Percentiles rank a stretch among this genome's conserved stretches.
These are phyloP conservation scores for Liparis tanakae DNA, from an alignment of 2,797 vertebrate genomes.

Conservation along the genomic window DNA sequence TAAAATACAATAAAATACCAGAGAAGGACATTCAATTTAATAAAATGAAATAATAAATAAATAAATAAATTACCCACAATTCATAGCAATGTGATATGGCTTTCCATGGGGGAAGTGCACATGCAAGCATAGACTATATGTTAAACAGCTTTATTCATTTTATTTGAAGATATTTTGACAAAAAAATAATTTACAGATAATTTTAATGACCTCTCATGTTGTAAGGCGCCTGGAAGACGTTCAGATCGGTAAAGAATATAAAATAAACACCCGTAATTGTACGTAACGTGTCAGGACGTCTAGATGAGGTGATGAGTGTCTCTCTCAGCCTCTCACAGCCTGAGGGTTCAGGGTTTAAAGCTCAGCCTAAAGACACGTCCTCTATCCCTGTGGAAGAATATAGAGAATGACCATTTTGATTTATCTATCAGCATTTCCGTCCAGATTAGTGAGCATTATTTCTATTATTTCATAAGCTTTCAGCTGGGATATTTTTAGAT, in stretches of 20 bases:
- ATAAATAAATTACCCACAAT: not conserved
- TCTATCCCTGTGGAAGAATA: not conserved
- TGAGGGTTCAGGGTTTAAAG: not conserved
- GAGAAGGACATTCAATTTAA: no score
- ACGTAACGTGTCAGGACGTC: not conserved
- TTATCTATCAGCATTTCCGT: not conserved
- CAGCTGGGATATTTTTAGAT: slow-evolving; percentile 1
- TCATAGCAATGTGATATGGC: not conserved
- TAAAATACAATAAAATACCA: no score
- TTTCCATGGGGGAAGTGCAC: not conserved
- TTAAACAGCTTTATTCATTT: not conserved
- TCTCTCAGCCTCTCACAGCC: not conserved
- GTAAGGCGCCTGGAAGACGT: no score
- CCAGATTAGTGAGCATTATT: not conserved
- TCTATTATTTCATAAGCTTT: slow-evolving; percentile 14
- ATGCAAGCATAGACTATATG: not conserved
- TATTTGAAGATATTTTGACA: not conserved
- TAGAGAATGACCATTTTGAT: not conserved
- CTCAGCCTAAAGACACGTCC: not conserved
- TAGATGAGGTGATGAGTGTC: no score
- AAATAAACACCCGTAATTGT: not conserved
- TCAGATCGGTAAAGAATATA: not conserved
- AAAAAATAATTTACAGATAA: not conserved
- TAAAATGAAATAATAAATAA: no score
- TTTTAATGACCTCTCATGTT: not conserved